Conservation (phyloP, 2,797 vertebrate species). For the Gallinago solitaria region DNA sequence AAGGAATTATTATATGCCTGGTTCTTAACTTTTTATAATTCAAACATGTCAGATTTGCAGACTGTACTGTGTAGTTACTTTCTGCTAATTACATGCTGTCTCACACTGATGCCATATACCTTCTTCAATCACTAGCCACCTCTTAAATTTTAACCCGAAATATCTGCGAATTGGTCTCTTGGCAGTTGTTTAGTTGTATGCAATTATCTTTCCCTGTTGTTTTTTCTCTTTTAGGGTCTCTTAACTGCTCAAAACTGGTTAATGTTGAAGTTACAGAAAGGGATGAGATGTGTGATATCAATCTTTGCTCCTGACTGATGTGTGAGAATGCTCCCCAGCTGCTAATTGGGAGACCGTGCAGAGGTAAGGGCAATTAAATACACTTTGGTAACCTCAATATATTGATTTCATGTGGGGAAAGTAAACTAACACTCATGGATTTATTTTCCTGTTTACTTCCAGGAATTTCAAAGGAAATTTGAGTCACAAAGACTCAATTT, state of each 20-base stretch:
- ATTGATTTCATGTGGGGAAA: neutral
- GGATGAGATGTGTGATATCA: neutral
- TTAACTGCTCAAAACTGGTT: neutral
- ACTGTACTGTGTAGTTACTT: neutral
- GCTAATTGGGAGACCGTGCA: neutral
- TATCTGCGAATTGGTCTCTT: neutral
- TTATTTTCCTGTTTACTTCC: neutral
- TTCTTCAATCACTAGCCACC: neutral
- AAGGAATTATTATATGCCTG: neutral
- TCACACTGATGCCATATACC: neutral
- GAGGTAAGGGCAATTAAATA: neutral
- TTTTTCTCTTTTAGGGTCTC: neutral
- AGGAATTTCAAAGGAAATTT: neutral
- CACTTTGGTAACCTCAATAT: neutral
- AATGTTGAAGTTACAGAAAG: neutral
- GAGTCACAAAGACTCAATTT: neutral
- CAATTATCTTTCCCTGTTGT: neutral
- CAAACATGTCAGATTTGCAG: neutral
- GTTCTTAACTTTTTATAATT: neutral
- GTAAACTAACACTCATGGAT: accelerated
- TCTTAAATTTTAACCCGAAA: neutral
- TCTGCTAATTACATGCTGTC: neutral
- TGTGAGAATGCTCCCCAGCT: neutral
- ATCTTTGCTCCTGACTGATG: accelerated
- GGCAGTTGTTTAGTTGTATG: neutral